Evolutionary conservation across 2,113 vertebrate species (phyloP), one percentile per base, ranked within the genome.

Genomic region (Heterochromis multidens): DNA sequence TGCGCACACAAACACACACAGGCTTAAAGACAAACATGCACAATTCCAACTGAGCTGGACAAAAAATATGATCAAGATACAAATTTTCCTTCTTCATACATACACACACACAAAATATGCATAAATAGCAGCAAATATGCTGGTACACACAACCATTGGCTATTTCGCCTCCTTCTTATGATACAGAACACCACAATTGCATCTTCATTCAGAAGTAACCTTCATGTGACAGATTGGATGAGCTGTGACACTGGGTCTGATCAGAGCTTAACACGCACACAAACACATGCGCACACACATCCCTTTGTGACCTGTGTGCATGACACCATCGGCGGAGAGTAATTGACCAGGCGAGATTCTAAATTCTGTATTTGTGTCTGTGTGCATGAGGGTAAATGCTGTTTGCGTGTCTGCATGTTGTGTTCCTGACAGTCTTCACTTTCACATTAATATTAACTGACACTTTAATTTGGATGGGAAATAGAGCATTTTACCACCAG

Each of bases 401-500:
- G 80, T 84, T 79, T 87, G 86, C 82, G 90, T 84, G 82, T 61
- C 12, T 63, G 77, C 7, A 23, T 86, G 77, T 29, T 40, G 77
- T 67, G 83, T 56, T 82, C 80, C 85, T 91, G 91, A 93, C 94
- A 93, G 86, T 92, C 92, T 80, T 94, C 92, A 89, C 94, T 92
- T 94, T 87, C 91, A 91, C 91, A 91, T 94, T 94, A 94, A 95
- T 94, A 94, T 95, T 93, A 95, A 95, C 91, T 94, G 94, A 94
- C 94, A 94, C 93, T 95, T 95, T 95, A 94, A 95, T 95, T 95
- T 94, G 94, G 77, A 95, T 83, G 87, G 94, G 94, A 95, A 94
- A 95, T 95, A 89, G 94, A 93, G 92, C 94, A 94, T 95, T 95
- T 95, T 94, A 90, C 93, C 80, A 65, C 54, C 92, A 70, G 91